Conservation (phyloP, 2,797 vertebrate genomes). For the Apogon hyalosoma region DNA sequence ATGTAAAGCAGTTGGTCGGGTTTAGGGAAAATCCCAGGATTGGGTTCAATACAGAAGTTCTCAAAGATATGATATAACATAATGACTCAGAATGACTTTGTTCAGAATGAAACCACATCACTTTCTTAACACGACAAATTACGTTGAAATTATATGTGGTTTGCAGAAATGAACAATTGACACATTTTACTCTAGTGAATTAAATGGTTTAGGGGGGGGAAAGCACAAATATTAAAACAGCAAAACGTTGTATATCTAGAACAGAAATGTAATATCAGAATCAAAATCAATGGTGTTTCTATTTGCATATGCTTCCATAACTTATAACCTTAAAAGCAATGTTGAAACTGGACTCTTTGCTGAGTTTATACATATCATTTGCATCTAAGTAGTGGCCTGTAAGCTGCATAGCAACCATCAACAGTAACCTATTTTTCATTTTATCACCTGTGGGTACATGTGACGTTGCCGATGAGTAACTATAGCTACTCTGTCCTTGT, state of each 20-base stretch:
- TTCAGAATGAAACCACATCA: no score
- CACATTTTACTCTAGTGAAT: no score
- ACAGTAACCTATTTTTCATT: conserved; percentile 3
- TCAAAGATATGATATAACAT: no score
- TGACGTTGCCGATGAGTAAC: conserved; percentile 59
- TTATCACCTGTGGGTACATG: conserved; percentile 11
- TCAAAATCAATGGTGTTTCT: not conserved
- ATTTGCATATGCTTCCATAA: not conserved
- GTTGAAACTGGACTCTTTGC: not conserved
- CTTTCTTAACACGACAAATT: no score
- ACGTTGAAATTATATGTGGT: no score
- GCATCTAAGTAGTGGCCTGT: conserved; percentile 13
- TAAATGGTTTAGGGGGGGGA: not conserved
- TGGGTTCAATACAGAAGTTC: no score
- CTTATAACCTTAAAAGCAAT: not conserved
- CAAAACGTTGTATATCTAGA: not conserved
- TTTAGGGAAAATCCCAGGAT: no score
- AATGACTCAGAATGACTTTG: no score
- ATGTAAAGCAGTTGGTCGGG: no score
- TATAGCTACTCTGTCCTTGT: conserved; percentile 49
- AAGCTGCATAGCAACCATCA: conserved; percentile 35
- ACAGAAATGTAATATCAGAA: not conserved
- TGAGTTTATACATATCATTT: conserved; percentile 21
- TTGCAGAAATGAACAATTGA: no score
- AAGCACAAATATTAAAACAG: conserved; percentile 8